Base-by-base conservation (phyloP, 2,797 vertebrate species). In the Salmo trutta region DNA sequence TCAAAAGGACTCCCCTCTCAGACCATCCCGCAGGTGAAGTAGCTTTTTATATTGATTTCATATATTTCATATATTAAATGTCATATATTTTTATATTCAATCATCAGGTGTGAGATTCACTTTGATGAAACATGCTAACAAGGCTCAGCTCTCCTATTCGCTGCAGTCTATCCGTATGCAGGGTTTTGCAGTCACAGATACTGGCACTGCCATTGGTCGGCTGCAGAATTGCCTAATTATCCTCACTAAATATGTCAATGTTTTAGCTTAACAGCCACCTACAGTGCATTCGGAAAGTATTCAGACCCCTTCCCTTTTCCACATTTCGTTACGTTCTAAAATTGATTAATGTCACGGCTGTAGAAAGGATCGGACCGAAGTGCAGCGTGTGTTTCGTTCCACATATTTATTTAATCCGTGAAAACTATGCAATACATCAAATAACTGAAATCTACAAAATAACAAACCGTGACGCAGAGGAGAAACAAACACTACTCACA, bases 211-310 rank as follows among this genome's bases (percentile, higher is more conserved):
- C 15, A 56, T 68, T 52, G n/a, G 62, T 71, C 70, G 29, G 78
- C 53, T 36, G 78, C 27, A 83, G 66, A 85, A 80, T 41, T 83
- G 73, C 41, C 64, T 33, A 79, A 81, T 62, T 47, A 24, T 65
- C 64, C 59, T 70, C 66, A 65, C 56, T 75, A 75, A 72, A 69
- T 33, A 75, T 47, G 62, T 54, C 41, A 74, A 31, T 6, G 70
- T 74, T 76, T 80, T 71, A 71, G 69, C 62, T 75, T 53, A 17
- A 54, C 54, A 31, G 53, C 76, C 73, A 41, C 75, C 12, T 47
- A 66, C 68, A 29, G 69, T 73, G 31, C 73, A 31, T 71, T n/a
- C 69, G 68, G 75, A 36, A 67, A 14, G 17, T 54, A 54, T 17
- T 54, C 52, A 54, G 52, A 14, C 52, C 12, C 52, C 4, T 36